A percentile compares a stretch with the other conserved stretches of the same genome.
Evolutionary conservation across 2,113 vertebrate species (phyloP).

Genomic region (Ciconia boyciana): DNA sequence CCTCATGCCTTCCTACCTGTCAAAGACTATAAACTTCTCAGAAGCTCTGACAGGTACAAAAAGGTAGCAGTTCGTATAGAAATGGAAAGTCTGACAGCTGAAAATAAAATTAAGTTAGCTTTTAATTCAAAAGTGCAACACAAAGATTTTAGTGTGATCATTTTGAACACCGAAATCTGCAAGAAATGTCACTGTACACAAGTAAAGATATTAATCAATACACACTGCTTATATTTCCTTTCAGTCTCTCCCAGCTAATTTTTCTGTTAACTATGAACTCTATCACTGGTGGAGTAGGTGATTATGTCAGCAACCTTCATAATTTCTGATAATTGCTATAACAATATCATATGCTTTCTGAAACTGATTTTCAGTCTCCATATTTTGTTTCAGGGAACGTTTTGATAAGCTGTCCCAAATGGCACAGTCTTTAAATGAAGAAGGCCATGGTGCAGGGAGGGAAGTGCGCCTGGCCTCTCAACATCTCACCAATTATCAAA

Average conservation of each 20-base stretch:
- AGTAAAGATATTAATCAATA: neutral
- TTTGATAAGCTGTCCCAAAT: slow-evolving; percentile 86
- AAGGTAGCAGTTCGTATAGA: neutral
- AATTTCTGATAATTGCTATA: neutral
- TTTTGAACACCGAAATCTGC: neutral
- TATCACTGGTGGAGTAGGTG: neutral
- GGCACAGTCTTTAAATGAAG: slow-evolving; percentile 83
- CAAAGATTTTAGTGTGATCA: neutral
- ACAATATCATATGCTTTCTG: neutral
- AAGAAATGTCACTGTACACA: neutral
- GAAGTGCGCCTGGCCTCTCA: slow-evolving; percentile 80
- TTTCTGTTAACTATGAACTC: neutral
- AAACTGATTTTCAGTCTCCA: neutral
- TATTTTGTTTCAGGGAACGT: slow-evolving; percentile 77
- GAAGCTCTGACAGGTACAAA: neutral
- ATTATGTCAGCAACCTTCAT: neutral
- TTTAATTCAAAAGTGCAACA: neutral
- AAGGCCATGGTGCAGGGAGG: slow-evolving; percentile 77
- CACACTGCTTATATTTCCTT: neutral
- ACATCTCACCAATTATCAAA: slow-evolving; percentile 84
- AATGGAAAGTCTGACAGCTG: neutral
- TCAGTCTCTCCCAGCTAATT: neutral
- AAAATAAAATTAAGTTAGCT: neutral
- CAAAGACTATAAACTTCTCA: neutral
- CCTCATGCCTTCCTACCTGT: neutral